A percentile compares a stretch with the other conserved stretches of the same genome.
phyloP scores from a whole-genome alignment of 1,140 invertebrate species.

The Helicorthomorpha holstii region DNA sequence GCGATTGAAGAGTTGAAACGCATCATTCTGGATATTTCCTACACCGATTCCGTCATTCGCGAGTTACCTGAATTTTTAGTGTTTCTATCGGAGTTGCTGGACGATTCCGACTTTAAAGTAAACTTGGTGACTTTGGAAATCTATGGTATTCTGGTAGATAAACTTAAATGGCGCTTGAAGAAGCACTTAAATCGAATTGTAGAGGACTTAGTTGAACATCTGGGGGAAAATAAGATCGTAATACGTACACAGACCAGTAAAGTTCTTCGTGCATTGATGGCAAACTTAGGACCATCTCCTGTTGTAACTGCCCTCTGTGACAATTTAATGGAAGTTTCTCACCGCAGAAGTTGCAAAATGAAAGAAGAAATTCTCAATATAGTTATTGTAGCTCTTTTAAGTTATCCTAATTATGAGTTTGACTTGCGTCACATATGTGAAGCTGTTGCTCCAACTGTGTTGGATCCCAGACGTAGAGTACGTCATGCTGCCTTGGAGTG shows the following conservation, averaged over 20 bases:
- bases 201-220: constrained; percentile 34
- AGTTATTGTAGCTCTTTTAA: constrained; percentile 52
- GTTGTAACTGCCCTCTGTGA: constrained; percentile 42
- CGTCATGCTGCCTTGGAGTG: constrained; percentile 63
- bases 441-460: constrained; percentile 35
- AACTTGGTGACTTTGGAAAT: constrained; percentile 37
- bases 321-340: constrained; percentile 37
- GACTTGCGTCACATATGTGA: constrained; percentile 42
- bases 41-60: constrained; percentile 35
- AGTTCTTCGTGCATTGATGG: constrained; percentile 46
- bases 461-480: constrained; percentile 50
- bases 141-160: constrained; percentile 25
- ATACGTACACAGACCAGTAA: constrained; percentile 26
- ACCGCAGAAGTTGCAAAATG: constrained; percentile 37
- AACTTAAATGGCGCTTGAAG: constrained; percentile 6
- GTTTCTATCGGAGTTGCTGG: constrained; percentile 34
- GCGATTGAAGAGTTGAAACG: constrained; percentile 31
- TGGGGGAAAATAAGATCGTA: constrained; percentile 34
- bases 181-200: constrained; percentile 17
- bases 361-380: constrained; percentile 59
- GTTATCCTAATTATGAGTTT: constrained; percentile 63
- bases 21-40: constrained; percentile 28
- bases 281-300: constrained; percentile 38
- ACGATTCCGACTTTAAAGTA: constrained; percentile 40
- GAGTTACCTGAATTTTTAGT: constrained; percentile 42